Evolutionary conservation across 2,113 vertebrate species (phyloP), one percentile per base, ranked within the genome.

Genomic region (Tragelaphus strepsiceros): DNA sequence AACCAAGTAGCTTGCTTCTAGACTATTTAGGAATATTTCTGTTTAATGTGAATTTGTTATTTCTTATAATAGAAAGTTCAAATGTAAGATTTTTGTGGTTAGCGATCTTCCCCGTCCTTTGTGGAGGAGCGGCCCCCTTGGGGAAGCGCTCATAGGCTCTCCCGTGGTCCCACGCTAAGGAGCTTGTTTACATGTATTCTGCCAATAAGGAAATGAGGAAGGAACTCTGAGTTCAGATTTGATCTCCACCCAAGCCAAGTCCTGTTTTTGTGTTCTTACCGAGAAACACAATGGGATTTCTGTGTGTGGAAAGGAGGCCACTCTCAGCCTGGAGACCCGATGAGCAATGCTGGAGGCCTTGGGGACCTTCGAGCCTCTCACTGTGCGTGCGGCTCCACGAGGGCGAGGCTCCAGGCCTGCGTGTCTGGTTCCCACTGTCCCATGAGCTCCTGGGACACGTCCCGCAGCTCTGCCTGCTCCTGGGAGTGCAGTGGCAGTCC

Each of bases 131-230:
- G 49, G n/a, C 51, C 74, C 28, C 32, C 35, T 83, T 54, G 26
- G 26, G 56, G 32, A 19, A 91, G 6, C 26, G 15, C 88, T 90
- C 46, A 53, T 62, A 83, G 49, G 51, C 46, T 15, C 64, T 90
- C 61, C 87, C 71, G 85, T 92, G 77, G 62, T 94, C 81, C 64
- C 82, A 88, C 43, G 96, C 71, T 86, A 28, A 94, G 84, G 88
- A 61, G 84, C 13, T 90, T 97, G 92, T 95, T 98, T 97, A 91
- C 35, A 39, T 51, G 24, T 16, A 26, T 67, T 97, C 82, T 98
- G 97, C 95, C 94, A 98, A 64, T 91, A 90, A 95, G 94, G 94
- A 97, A 95, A 84, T 92, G 88, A 97, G 90, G 94, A 92, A 98
- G 94, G 97, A 94, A 96, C 94, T 98, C 90, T 28, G 94, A 80